phyloP scores from a whole-genome alignment of 2,113 vertebrate genomes.

The Petrocephalus microphthalmus region DNA sequence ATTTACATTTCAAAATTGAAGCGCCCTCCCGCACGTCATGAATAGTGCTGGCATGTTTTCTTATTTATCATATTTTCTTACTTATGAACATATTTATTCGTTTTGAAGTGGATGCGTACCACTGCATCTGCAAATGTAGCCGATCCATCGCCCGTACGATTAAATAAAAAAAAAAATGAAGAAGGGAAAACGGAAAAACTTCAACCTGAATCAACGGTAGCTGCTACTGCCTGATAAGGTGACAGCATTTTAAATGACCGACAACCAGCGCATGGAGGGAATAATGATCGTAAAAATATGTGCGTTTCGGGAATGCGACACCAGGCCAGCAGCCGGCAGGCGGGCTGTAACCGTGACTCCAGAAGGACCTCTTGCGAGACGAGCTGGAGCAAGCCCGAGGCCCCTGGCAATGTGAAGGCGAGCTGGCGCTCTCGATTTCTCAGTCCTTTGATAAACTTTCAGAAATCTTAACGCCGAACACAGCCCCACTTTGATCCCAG shows the following conservation, averaged over 20 bases:
- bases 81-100: neutral
- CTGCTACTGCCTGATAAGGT: neutral
- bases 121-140: neutral
- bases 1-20: neutral
- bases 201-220: neutral
- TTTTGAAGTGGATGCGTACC: neutral
- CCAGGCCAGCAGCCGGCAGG: neutral
- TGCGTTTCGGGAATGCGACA: neutral
- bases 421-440: neutral
- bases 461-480: slow-evolving; percentile 12
- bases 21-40: neutral
- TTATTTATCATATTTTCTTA: neutral
- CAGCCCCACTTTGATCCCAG: slow-evolving; percentile 15
- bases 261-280: neutral
- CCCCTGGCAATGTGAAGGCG: neutral
- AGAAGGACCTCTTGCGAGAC: neutral
- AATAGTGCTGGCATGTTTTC: neutral
- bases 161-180: neutral
- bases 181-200: neutral
- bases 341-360: neutral
- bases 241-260: neutral
- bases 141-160: neutral
- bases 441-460: slow-evolving; percentile 12
- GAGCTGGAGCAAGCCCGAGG: neutral
- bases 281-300: neutral